Base-by-base conservation (phyloP, 1,140 invertebrate species). In the Mesaphorura yosii region DNA sequence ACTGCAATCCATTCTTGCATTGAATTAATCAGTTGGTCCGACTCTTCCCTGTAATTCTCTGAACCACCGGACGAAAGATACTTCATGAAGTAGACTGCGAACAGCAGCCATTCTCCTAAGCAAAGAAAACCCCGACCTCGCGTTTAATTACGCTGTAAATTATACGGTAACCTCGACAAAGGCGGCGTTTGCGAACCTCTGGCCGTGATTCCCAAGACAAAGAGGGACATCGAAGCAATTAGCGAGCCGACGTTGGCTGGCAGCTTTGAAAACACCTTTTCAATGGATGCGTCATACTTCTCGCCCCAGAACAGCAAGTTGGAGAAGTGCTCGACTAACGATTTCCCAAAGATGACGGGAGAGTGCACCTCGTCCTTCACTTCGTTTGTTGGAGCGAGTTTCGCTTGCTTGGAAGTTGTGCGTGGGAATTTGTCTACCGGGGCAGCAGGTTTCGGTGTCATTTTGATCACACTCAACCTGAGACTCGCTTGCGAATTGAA, bases 91-190 rank as follows among this genome's bases (percentile, higher is more conserved):
- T 78, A 73, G 1, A 79, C 76, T 23, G 76, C 62, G 45, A 80
- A 75, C 7, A 78, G 65, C 14, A 79, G 67, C 78, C 78, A 80
- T 69, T 80, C 78, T 58, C 78, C 78, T 80, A 65, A 53, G 69
- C 67, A 68, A 69, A 28, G 1, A 51, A 10, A 46, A 17, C n/a
- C n/a, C n/a, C n/a, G n/a, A n/a, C n/a, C n/a, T n/a, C n/a, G n/a
- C n/a, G n/a, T n/a, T 25, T 4, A 12, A 41, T 20, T 7, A 44
- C 29, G 12, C 44, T 20, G 6, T 10, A 7, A 48, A 47, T 47
- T 25, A 47, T 26, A 5, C 14, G 5, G 14, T 47, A 15, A 27
- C 10, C n/a, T 47, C 38, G 26, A 38, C 10, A 20, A 42, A 12
- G 14, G 12, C 14, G 22, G 19, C 10, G 12, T 41, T 10, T 19